Evolutionary conservation across 2,888 invertebrate species (phyloP), one percentile per base, ranked within the genome.

Genomic region (Scelioninae gen. 1): DNA sequence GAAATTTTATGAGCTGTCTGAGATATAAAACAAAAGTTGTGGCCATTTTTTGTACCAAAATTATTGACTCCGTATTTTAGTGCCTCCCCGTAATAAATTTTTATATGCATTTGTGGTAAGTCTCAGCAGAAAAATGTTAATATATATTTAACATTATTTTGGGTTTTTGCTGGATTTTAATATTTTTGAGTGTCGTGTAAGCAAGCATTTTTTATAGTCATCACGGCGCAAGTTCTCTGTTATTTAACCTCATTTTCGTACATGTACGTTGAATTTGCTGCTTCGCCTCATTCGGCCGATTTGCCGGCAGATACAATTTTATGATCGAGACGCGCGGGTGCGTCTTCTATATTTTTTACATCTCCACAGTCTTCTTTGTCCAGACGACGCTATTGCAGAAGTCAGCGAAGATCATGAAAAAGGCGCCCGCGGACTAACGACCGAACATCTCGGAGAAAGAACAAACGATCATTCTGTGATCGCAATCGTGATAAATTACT

Each of bases 271-370:
- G 60, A 78, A 78, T 79, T 71, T 38, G 75, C 71, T 66, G 63
- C 58, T 53, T 43, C 79, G 66, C 72, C 72, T 79, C 71, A 65
- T 78, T 78, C 58, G 40, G 32, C 51, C 71, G 66, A 66, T 68
- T 76, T 34, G 74, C 85, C 71, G 75, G 66, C 79, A 77, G 78
- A 83, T 80, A 79, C 72, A 71, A 80, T 80, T 80, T 79, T 83
- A 83, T 66, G 76, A 83, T 80, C 78, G 60, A 51, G 68, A 23
- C 60, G 60, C 51, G 66, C 76, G 75, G 62, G 55, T 66, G 79
- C 63, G 47, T 71, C 78, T 53, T 65, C 63, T 65, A 56, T 56
- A 63, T 47, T 78, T 78, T 71, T 71, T 78, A 60, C 55, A 68
- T 68, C 62, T 60, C 31, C 68, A 13, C 43, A 10, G 74, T 9